Conservation (phyloP, 2,797 vertebrate species). For the Lates japonicus region DNA sequence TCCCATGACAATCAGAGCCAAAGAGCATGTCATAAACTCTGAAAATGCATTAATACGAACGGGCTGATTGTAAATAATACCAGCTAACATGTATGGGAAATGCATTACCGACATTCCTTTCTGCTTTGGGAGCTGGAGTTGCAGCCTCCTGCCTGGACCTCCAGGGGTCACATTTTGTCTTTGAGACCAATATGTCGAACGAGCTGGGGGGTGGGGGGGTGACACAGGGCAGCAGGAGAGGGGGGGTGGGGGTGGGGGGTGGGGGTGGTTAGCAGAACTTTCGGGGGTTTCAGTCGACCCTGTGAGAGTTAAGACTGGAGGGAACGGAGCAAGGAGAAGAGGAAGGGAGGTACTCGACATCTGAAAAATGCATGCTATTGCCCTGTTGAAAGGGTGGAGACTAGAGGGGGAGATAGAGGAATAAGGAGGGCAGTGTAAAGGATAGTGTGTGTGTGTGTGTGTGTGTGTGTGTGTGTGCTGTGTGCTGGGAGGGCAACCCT, state of each 20-base stretch:
- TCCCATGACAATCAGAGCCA: not conserved
- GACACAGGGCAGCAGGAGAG: not conserved
- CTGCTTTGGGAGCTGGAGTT: constrained; percentile 42
- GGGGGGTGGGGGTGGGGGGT: not conserved
- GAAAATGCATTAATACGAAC: not conserved
- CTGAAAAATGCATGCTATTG: constrained; percentile 78
- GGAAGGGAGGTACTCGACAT: constrained; percentile 73
- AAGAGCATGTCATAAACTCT: not conserved
- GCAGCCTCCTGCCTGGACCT: constrained; percentile 58
- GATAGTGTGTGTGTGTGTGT: constrained; percentile 39
- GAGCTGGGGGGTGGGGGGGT: not conserved
- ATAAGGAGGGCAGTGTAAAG: constrained; percentile 56
- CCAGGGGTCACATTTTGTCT: constrained; percentile 56
- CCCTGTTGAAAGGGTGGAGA: constrained; percentile 69
- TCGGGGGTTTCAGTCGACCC: constrained; percentile 43
- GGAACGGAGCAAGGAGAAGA: constrained; percentile 45
- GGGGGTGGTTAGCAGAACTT: constrained; percentile 30
- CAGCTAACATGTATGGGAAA: too few species aligned
- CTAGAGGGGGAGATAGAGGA: constrained; percentile 63
- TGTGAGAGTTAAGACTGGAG: constrained; percentile 56
- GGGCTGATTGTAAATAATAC: constrained; percentile 33
- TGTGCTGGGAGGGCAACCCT: constrained; percentile 42
- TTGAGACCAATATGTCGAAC: constrained; percentile 46
- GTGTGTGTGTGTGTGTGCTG: constrained; percentile 37
- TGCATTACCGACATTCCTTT: constrained; percentile 59